phyloP scores from a whole-genome alignment of 2,113 vertebrate species.

The Polypterus senegalus region DNA sequence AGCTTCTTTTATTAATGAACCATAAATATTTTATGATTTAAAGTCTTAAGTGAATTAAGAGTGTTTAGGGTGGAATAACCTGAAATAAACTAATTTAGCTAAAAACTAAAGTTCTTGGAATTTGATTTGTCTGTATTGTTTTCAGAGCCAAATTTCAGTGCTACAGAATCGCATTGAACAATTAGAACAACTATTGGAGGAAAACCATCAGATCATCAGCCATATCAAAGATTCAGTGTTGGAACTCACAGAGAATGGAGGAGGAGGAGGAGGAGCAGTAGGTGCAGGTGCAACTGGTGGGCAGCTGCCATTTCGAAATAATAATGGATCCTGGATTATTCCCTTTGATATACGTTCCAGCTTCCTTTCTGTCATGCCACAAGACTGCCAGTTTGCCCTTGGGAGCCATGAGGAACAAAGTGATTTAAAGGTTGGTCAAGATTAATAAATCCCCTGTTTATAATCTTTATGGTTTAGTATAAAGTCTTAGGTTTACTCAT shows the following conservation, averaged over 20 bases:
- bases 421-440: slow-evolving; percentile 68
- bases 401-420: slow-evolving; percentile 46
- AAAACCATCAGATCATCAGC: slow-evolving; percentile 97
- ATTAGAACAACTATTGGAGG: slow-evolving; percentile 92
- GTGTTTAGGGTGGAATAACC: too few relatives aligned
- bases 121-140: slow-evolving; percentile 8
- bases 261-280: slow-evolving; percentile 25
- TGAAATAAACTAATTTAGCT: too few relatives aligned
- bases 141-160: slow-evolving; percentile 92
- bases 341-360: slow-evolving; percentile 71
- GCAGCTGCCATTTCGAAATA: slow-evolving; percentile 60
- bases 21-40: too few relatives aligned
- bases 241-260: slow-evolving; percentile 83
- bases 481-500: neutral
- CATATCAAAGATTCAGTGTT: slow-evolving; percentile 97
- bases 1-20: too few relatives aligned
- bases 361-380: slow-evolving; percentile 70
- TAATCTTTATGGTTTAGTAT: neutral
- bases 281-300: slow-evolving; percentile 44
- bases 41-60: too few relatives aligned
- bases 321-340: slow-evolving; percentile 80
- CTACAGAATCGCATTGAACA: slow-evolving; percentile 95
- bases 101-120: too few relatives aligned
- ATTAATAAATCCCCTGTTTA: neutral
- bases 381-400: slow-evolving; percentile 81